Conservation (phyloP, 2,888 invertebrate species). For the Eupithecia centaureata region DNA sequence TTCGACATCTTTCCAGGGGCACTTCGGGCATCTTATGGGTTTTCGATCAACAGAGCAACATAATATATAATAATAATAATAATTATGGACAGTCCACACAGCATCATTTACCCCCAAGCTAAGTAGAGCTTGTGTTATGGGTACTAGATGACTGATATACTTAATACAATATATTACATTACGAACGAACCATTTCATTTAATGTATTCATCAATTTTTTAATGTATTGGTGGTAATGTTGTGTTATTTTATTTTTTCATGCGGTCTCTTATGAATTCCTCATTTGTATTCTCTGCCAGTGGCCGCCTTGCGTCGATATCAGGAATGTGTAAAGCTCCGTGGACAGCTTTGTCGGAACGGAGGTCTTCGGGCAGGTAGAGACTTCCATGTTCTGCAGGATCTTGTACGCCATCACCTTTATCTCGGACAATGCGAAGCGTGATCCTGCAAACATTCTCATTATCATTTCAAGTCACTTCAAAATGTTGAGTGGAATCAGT, state of each 20-base stretch:
- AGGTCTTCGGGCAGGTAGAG: conserved; percentile 52
- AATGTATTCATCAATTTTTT: no score
- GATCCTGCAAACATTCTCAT: conserved; percentile 50
- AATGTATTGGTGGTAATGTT: no score
- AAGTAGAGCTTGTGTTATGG: neutral
- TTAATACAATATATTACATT: no score
- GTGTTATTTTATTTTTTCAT: neutral
- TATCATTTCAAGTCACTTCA: neutral
- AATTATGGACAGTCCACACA: no score
- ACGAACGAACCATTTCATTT: no score
- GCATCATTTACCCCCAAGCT: no score
- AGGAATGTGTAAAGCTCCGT: conserved; percentile 46
- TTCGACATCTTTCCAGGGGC: neutral
- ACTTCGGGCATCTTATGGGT: neutral
- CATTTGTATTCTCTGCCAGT: neutral
- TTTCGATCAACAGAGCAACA: no score
- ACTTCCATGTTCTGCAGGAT: conserved; percentile 55
- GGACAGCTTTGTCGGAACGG: conserved; percentile 44
- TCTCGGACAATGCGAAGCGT: conserved; percentile 59
- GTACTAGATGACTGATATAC: no score
- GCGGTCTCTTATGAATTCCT: neutral
- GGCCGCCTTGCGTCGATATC: neutral
- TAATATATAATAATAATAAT: no score
- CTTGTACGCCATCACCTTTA: conserved; percentile 57
- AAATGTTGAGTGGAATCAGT: neutral